Percentiles rank a stretch among this genome's conserved stretches.
Conservation (phyloP, 1,140 invertebrate species). For the Prorops nasuta region DNA sequence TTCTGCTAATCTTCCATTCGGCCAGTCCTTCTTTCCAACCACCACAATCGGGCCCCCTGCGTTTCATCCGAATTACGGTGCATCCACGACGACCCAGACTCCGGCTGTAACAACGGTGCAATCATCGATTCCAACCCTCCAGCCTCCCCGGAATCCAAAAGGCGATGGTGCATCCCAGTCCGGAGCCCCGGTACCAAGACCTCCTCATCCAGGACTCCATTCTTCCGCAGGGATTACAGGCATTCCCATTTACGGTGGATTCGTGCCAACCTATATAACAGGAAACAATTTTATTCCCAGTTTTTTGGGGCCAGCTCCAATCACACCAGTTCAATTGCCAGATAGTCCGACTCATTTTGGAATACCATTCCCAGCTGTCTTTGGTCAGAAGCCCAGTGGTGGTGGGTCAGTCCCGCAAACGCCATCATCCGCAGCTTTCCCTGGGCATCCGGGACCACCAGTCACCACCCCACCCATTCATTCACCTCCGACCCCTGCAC, state of each 20-base stretch:
- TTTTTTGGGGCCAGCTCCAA: conserved; percentile 18
- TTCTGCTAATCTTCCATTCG: conserved; percentile 18
- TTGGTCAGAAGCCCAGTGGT: not conserved
- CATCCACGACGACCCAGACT: conserved; percentile 17
- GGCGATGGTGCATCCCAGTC: conserved; percentile 17
- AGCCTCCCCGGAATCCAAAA: conserved; percentile 11
- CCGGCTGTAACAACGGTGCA: conserved; percentile 8
- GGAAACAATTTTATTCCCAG: conserved; percentile 28
- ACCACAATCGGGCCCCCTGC: conserved; percentile 20
- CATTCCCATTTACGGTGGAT: conserved; percentile 33
- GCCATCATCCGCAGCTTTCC: conserved; percentile 14
- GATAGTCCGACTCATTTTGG: conserved; percentile 42
- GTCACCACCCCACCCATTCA: conserved; percentile 15
- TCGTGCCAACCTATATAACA: conserved; percentile 30
- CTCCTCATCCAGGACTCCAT: conserved; percentile 5
- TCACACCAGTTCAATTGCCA: conserved; percentile 23
- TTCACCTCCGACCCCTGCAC: conserved; percentile 23
- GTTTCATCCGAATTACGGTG: conserved; percentile 28
- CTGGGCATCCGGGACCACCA: conserved; percentile 20
- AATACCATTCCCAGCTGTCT: conserved; percentile 37
- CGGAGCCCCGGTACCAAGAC: conserved; percentile 9
- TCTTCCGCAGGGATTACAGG: conserved; percentile 4
- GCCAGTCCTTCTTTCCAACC: conserved; percentile 26
- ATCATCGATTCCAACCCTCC: not conserved
- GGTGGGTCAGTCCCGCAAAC: too few relatives aligned